Evolutionary conservation across 2,888 invertebrate genomes (phyloP), one percentile per base, ranked within the genome.

Genomic region (Iselma pallidipennis): DNA sequence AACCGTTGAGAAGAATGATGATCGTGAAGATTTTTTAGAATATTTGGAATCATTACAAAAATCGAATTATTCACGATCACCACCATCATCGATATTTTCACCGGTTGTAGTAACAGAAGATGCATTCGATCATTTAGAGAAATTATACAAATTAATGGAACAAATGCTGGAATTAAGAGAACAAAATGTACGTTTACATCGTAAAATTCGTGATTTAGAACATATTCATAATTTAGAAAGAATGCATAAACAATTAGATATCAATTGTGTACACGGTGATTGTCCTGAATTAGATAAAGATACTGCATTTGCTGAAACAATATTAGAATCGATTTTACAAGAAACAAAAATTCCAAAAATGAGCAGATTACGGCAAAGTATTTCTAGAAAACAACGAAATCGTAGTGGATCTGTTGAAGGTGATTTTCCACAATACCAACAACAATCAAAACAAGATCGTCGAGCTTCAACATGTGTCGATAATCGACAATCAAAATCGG

Each of bases 61-160:
- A 49, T 51, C 58, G 6, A 60, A 9, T 16, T 23, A 10, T 45
- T 23, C 45, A 45, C 19, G 19, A 12, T 45, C 21, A 66, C 66
- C 6, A 64, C 74, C 12, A 63, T 4, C 33, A 33, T 83, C 86
- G 12, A 80, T 85, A 2, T 87, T 88, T 49, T 79, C 83, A 2
- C 85, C 83, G 29, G 85, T 86, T 0, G 83, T 87, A 68, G 86
- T 86, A 16, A 85, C 88, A 0, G 82, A 88, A 10, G 88, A 89
- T 69, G 87, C 89, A 0, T 85, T 95, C 65, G 92, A 93, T 73
- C 92, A 94, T 74, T 79, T 95, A 53, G 92, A 92, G 69, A 91
- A 91, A 71, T 83, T 95, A 6, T 87, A 93, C 71, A 87, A 88
- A 63, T 81, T 95, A 29, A 85, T 94, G 79, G 91, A 94, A 74